Evolutionary conservation across 2,113 vertebrate species (phyloP), one percentile per base, ranked within the genome.

Genomic region (Pseudonaja textilis): DNA sequence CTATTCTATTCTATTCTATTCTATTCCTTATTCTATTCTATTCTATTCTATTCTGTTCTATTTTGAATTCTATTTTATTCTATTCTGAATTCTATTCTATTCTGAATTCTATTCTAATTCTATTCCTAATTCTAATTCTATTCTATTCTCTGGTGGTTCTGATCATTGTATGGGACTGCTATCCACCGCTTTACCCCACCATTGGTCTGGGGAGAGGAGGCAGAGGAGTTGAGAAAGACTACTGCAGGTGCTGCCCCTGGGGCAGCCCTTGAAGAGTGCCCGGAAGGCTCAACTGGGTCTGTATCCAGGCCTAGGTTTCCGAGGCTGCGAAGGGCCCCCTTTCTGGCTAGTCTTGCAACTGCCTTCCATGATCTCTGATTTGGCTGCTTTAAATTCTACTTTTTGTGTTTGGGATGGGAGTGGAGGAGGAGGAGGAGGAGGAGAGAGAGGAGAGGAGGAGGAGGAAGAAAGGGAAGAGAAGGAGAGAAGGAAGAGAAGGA

Each of bases 311-410:
- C 16, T 39, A 5, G 69, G 69, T 18, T 34, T 16, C n/a, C 2
- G 2, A 20, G 6, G n/a, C 14, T 1, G 69, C 6, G 69, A 34
- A 81, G 16, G 6, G 16, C 3, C 16, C 16, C 69, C n/a, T 20
- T 5, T 81, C n/a, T 81, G 69, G 16, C 69, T 20, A n/a, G 16
- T 6, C n/a, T 74, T 34, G 69, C 16, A 20, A 81, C 69, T 81
- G 69, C 16, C n/a, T 0, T 20, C 34, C 3, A 0, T 3, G n/a
- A 20, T 5, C n/a, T 34, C 16, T 29, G 10, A 4, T 29, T 64
- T 29, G 26, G 61, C 61, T 74, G 2, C n/a, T 16, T n/a, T 34
- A 16, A 7, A 39, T 74, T 34, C 69, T 74, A 74, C 2, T 39
- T 74, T 18, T 74, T 74, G 2, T 74, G 5, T 74, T 18, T 74